phyloP scores from a whole-genome alignment of 2,113 vertebrate genomes.

The Atractosteus spatula region DNA sequence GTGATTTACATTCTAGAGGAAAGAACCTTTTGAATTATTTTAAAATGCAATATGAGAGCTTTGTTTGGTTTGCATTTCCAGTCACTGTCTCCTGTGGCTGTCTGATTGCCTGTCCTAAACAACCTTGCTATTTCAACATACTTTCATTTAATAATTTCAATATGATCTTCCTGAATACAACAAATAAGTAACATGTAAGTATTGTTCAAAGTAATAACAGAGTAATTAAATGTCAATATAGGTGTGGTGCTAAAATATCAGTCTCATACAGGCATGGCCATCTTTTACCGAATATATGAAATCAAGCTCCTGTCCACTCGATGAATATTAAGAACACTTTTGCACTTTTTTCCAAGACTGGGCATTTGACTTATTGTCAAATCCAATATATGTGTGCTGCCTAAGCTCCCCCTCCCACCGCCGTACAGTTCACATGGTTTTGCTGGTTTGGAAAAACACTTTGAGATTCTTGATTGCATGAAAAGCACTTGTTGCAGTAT shows the following conservation, averaged over 20 bases:
- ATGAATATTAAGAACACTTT: conserved; percentile 21
- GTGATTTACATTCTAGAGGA: not conserved
- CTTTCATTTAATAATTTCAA: too few species aligned
- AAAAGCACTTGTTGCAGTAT: not conserved
- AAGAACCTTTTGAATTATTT: not conserved
- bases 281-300: conserved; percentile 15
- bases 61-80: too few species aligned
- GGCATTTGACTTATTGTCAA: conserved; percentile 17
- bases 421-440: conserved; percentile 3
- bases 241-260: conserved; percentile 7
- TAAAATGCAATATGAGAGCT: not conserved
- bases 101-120: not conserved
- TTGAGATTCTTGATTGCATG: conserved; percentile 22
- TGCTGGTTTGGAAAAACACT: conserved; percentile 5
- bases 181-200: not conserved
- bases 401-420: not conserved
- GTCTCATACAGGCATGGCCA: conserved; percentile 13
- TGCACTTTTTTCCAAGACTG: conserved; percentile 6
- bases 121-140: not conserved
- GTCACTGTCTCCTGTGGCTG: not conserved
- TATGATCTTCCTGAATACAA: too few species aligned
- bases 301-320: conserved; percentile 1
- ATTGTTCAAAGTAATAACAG: conserved; percentile 22
- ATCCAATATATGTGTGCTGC: conserved; percentile 11
- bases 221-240: conserved; percentile 8